phyloP scores from a whole-genome alignment of 2,113 vertebrate species.

The Mustela lutreola region DNA sequence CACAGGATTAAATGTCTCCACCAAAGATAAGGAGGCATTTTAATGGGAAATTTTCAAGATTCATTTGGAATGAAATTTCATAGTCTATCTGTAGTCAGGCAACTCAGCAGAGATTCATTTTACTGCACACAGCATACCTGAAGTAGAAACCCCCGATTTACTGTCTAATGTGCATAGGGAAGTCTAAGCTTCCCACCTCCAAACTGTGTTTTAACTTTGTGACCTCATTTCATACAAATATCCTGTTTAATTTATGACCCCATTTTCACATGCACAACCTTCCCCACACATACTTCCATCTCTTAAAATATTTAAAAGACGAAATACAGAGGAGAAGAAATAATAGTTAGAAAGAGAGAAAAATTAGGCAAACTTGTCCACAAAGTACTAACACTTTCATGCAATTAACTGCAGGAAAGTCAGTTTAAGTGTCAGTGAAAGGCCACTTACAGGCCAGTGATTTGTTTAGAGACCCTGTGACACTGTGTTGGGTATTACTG shows the following conservation, averaged over 20 bases:
- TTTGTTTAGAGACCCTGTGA: background rate
- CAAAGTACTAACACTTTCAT: background rate
- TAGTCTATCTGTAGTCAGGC: background rate
- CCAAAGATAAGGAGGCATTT: background rate
- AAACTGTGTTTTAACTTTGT: background rate
- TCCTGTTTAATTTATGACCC: background rate
- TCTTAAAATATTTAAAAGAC: conserved; percentile 23
- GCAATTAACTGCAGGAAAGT: background rate
- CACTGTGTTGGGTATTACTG: background rate
- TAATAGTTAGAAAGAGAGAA: background rate
- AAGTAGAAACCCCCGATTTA: background rate
- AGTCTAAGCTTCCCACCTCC: background rate
- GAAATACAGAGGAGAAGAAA: background rate
- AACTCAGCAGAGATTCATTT: background rate
- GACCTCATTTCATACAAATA: background rate
- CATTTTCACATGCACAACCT: background rate
- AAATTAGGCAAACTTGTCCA: background rate
- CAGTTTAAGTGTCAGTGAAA: background rate
- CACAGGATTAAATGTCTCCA: conserved; percentile 46
- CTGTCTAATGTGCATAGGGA: background rate
- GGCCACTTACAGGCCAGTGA: background rate
- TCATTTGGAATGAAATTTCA: background rate
- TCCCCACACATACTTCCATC: background rate
- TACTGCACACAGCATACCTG: background rate
- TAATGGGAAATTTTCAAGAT: background rate